Base-by-base conservation (phyloP, 2,888 invertebrate genomes). In the Oscheius sp. region DNA sequence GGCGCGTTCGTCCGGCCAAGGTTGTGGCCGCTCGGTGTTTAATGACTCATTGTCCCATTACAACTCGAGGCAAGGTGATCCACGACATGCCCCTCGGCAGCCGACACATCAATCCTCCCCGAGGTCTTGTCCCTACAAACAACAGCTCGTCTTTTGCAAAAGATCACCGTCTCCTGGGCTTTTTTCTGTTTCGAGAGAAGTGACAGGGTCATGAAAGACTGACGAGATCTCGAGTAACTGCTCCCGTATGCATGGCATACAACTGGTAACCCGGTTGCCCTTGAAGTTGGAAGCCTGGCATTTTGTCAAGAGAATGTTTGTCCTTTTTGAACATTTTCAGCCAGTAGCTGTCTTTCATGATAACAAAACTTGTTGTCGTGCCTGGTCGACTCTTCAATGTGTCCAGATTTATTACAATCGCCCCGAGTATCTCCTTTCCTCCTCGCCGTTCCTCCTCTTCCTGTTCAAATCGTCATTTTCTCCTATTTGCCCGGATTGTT, bases 1-100 rank as follows among this genome's bases (percentile, higher is more conserved):
- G 18, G 43, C 35, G 18, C 61, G 43, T 63, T 41, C 63, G 41
- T 3, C 35, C 35, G 63, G 63, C 63, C 63, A 63, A 63, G 63
- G 63, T 45, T 63, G 63, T n/a, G 35, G 35, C 35, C 35, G 35
- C 5, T 35, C 35, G 35, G 52, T 66, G 66, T 66, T 66, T 66
- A 66, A 66, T 66, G 66, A 66, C 66, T 66, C 66, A 66, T 66
- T 66, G 66, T 49, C 66, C 66, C 27, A 66, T 66, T 66, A 66
- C 66, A 66, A 66, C 66, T 52, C 64, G 64, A 23, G 64, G n/a
- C 23, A 49, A 49, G 43, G 21, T 18, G 59, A 59, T 41, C n/a
- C 59, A 61, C 61, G 41, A 61, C 61, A 61, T 61, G 61, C 21
- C 61, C 25, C 18, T 16, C 43, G 43, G 29, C 55, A 23, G 18